These are phyloP conservation scores for Syngnathus scovelli DNA, from an alignment of 2,113 vertebrate genomes.

Conservation along the genomic window DNA sequence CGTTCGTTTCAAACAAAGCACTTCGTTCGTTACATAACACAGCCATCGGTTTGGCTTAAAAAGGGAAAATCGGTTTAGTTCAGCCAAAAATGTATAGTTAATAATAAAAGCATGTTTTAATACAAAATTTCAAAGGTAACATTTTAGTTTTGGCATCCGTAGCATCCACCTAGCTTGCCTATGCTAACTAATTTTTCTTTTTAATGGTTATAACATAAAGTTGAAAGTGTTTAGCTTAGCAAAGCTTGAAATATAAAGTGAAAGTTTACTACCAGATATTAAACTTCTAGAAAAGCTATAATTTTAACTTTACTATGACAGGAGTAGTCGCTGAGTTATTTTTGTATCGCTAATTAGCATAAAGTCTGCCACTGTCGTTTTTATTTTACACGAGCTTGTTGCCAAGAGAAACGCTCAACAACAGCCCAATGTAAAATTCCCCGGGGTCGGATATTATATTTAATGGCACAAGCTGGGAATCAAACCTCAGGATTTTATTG, in stretches of 20 bases:
- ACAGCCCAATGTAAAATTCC: slow-evolving; percentile 44
- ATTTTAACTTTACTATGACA: slow-evolving; percentile 64
- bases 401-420: slow-evolving; percentile 53
- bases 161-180: too few species aligned
- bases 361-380: slow-evolving; percentile 36
- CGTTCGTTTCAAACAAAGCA: slow-evolving; percentile 3
- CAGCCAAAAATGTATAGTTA: not conserved
- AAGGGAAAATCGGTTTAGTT: not conserved
- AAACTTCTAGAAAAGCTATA: slow-evolving; percentile 54
- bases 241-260: slow-evolving; percentile 30
- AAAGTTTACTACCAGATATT: slow-evolving; percentile 50
- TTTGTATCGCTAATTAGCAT: slow-evolving; percentile 54
- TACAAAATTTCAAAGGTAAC: too few species aligned
- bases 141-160: too few species aligned
- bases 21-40: not conserved
- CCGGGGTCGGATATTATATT: slow-evolving; percentile 45
- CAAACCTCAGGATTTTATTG: slow-evolving; percentile 51
- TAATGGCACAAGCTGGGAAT: slow-evolving; percentile 46
- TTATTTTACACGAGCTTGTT: slow-evolving; percentile 37
- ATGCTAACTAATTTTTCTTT: not conserved
- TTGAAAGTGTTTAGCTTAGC: slow-evolving; percentile 24
- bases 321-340: slow-evolving; percentile 60
- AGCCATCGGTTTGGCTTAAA: not conserved
- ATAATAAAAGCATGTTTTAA: too few species aligned
- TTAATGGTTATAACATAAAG: not conserved